These are phyloP conservation scores for Aplochiton taeniatus DNA, from an alignment of 2,797 vertebrate genomes.

Conservation along the genomic window DNA sequence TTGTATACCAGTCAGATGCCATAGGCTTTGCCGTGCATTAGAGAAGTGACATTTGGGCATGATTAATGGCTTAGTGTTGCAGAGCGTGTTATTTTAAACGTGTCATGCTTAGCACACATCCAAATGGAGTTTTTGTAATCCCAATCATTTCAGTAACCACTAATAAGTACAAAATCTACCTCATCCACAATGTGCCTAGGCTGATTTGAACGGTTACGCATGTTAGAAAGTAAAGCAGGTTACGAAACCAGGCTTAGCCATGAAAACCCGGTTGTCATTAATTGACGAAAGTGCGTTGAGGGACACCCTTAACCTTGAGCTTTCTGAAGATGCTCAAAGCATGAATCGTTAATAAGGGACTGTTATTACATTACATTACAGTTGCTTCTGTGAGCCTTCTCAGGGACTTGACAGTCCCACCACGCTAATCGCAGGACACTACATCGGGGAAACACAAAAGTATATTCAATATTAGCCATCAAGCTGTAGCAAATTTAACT, in stretches of 20 bases:
- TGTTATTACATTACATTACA: slow-evolving; percentile 52
- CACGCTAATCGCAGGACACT: neutral
- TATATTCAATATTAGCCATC: slow-evolving; percentile 35
- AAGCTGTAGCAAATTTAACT: neutral
- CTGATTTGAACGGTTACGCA: slow-evolving; percentile 33
- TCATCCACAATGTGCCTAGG: slow-evolving; percentile 28
- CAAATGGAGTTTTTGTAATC: slow-evolving; percentile 54
- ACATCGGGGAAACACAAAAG: neutral
- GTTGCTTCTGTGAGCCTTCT: slow-evolving; percentile 24
- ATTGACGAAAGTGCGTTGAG: slow-evolving; percentile 37
- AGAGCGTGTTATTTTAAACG: neutral
- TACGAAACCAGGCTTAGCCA: slow-evolving; percentile 45
- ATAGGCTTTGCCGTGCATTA: slow-evolving; percentile 18
- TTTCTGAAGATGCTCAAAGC: slow-evolving; percentile 59
- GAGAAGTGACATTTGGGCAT: neutral
- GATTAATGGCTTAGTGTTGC: neutral
- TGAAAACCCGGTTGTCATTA: slow-evolving; percentile 39
- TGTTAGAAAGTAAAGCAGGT: slow-evolving; percentile 51
- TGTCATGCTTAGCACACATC: neutral
- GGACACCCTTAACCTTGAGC: slow-evolving; percentile 58
- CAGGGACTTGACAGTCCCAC: slow-evolving; percentile 17
- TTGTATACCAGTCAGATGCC: slow-evolving; percentile 44
- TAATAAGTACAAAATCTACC: slow-evolving; percentile 49
- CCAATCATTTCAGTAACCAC: slow-evolving; percentile 41
- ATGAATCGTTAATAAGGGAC: slow-evolving; percentile 61